These are phyloP conservation scores for Piaya cayana DNA, from an alignment of 2,113 vertebrate species.

Conservation along the genomic window DNA sequence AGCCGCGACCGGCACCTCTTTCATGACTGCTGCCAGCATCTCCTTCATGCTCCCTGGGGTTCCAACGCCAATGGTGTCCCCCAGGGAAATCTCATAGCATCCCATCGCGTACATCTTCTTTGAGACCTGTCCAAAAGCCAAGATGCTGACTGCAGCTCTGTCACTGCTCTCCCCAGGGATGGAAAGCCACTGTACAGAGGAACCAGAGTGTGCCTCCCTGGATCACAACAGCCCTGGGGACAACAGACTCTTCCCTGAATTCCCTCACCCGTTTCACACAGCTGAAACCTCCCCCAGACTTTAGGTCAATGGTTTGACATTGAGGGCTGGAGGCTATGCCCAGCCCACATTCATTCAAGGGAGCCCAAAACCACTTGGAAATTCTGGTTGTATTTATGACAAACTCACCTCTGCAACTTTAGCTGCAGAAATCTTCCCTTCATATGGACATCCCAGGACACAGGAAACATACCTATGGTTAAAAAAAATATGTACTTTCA, in stretches of 20 bases:
- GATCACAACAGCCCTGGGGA: neutral
- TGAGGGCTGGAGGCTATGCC: no score
- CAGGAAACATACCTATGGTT: constrained; percentile 90
- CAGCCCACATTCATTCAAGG: rapidly evolving
- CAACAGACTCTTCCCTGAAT: neutral
- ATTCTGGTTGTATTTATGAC: neutral
- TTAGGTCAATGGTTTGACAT: neutral
- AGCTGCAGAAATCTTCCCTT: constrained; percentile 89
- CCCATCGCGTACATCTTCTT: constrained; percentile 94
- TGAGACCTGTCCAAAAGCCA: constrained; percentile 78
- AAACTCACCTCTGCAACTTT: constrained; percentile 92
- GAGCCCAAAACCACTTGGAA: neutral
- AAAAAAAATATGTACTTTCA: neutral
- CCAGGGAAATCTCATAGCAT: constrained; percentile 96
- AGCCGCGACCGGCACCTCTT: constrained; percentile 86
- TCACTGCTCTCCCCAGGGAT: neutral
- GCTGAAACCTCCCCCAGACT: neutral
- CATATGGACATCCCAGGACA: constrained; percentile 94
- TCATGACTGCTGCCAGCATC: constrained; percentile 87
- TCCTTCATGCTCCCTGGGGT: constrained; percentile 90
- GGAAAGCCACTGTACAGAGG: rapidly evolving
- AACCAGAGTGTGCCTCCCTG: rapidly evolving
- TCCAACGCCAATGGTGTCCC: constrained; percentile 94
- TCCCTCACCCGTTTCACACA: neutral
- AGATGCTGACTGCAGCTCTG: rapidly evolving